Conservation (phyloP, 53 echinoderm and acorn worm genomes). For the Zoroaster sp. region DNA sequence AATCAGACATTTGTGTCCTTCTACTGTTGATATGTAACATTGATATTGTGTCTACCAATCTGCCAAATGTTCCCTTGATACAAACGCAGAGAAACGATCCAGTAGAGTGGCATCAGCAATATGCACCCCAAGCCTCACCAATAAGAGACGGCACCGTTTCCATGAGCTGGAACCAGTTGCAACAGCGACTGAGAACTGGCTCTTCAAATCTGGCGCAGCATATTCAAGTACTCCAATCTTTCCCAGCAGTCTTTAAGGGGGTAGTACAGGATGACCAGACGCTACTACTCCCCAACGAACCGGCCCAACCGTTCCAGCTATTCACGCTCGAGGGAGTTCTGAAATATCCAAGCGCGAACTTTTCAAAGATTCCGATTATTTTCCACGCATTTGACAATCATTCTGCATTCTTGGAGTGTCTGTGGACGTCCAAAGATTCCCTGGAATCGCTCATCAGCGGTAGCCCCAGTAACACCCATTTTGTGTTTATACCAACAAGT, state of each 20-base stretch:
- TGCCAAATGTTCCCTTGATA: not conserved
- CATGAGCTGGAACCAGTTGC: not conserved
- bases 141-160: not conserved
- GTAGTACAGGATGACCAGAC: not conserved
- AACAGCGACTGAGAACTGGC: not conserved
- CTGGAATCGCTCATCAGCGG: constrained; percentile 36
- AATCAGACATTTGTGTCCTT: not conserved
- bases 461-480: constrained; percentile 65
- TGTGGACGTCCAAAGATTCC: constrained; percentile 78
- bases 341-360: constrained; percentile 58
- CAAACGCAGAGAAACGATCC: not conserved
- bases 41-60: not conserved
- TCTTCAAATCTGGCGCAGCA: not conserved
- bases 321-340: constrained; percentile 62
- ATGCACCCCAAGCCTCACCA: not conserved
- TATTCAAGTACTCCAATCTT: not conserved
- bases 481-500: constrained; percentile 76
- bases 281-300: constrained; percentile 42
- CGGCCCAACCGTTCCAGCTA: constrained; percentile 63
- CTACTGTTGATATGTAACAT: not conserved
- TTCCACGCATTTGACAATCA: constrained; percentile 81
- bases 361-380: constrained; percentile 64
- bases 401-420: constrained; percentile 80
- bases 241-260: not conserved
- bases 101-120: not conserved